Evolutionary conservation across 2,797 vertebrate species (phyloP).

Genomic region (Hafferia zeledoni): DNA sequence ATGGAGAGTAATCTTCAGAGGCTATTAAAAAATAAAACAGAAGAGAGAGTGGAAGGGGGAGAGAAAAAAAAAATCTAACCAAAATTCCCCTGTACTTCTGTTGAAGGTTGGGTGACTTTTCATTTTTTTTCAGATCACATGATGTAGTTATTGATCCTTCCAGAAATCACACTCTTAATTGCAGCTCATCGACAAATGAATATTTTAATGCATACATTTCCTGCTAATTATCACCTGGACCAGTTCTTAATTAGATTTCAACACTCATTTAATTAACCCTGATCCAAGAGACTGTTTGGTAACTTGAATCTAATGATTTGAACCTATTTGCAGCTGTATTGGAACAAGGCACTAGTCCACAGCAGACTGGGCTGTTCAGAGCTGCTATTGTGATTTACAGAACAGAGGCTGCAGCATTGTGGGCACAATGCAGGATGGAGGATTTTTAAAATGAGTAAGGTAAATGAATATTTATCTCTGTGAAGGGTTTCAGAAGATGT

Average conservation of each 20-base stretch:
- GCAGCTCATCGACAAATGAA: conserved; percentile 75
- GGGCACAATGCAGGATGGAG: neutral
- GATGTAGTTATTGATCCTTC: conserved; percentile 71
- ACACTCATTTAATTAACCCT: conserved; percentile 77
- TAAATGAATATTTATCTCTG: neutral
- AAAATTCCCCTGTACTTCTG: conserved; percentile 1
- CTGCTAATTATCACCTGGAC: conserved; percentile 73
- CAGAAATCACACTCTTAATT: conserved; percentile 74
- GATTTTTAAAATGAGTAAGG: neutral
- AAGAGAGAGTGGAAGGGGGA: neutral
- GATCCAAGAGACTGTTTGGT: conserved; percentile 66
- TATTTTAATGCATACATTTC: conserved; percentile 79
- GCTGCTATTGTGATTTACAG: neutral
- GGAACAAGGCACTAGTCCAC: neutral
- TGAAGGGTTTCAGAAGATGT: neutral
- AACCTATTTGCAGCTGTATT: conserved; percentile 45
- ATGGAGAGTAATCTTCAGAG: neutral
- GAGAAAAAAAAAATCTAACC: neutral
- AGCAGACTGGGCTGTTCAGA: neutral
- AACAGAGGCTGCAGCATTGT: neutral
- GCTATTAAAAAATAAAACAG: neutral
- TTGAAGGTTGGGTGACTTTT: conserved; percentile 15
- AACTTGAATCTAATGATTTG: conserved; percentile 68
- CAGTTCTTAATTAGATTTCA: conserved; percentile 75
- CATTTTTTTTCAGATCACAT: conserved; percentile 34